A percentile compares a stretch with the other conserved stretches of the same genome.
These are phyloP conservation scores for Campylomormyrus numenius DNA, from an alignment of 2,113 vertebrate species.

Conservation along the genomic window DNA sequence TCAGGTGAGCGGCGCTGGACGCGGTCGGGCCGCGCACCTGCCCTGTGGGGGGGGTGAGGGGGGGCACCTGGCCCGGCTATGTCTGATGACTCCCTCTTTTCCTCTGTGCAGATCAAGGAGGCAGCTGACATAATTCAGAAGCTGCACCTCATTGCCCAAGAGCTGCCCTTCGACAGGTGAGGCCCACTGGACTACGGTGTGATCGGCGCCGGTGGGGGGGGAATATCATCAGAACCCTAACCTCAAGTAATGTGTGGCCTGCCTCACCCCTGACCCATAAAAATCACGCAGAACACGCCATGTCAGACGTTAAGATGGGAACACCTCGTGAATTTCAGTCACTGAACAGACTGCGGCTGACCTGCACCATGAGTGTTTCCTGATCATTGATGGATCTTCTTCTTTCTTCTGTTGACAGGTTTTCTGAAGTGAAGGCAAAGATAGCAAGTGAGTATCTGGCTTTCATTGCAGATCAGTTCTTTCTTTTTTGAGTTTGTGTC, in stretches of 20 bases:
- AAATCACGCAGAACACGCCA: not conserved
- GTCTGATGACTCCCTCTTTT: not conserved
- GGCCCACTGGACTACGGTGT: constrained; percentile 4
- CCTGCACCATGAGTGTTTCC: not conserved
- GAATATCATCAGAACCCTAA: too few species aligned
- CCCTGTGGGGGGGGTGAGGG: constrained; percentile 21
- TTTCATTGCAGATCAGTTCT: not conserved
- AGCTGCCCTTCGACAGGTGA: constrained; percentile 96
- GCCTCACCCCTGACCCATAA: not conserved
- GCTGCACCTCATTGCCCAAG: constrained; percentile 95
- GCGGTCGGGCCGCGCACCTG: constrained; percentile 51
- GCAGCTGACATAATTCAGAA: constrained; percentile 99
- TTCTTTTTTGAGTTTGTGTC: not conserved
- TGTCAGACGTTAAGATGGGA: not conserved
- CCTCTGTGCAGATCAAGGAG: constrained; percentile 82
- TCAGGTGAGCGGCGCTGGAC: constrained; percentile 55
- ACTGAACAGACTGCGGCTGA: not conserved
- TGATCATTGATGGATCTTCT: constrained; percentile 18
- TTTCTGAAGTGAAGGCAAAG: constrained; percentile 98
- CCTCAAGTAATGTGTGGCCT: not conserved
- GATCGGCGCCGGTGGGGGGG: too few species aligned
- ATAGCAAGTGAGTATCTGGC: constrained; percentile 85
- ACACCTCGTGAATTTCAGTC: not conserved
- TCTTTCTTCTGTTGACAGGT: constrained; percentile 63
- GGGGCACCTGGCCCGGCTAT: constrained; percentile 27